Evolutionary conservation across 2,888 invertebrate species (phyloP), one percentile per base, ranked within the genome.

Genomic region (Ormyrus pomaceus): DNA sequence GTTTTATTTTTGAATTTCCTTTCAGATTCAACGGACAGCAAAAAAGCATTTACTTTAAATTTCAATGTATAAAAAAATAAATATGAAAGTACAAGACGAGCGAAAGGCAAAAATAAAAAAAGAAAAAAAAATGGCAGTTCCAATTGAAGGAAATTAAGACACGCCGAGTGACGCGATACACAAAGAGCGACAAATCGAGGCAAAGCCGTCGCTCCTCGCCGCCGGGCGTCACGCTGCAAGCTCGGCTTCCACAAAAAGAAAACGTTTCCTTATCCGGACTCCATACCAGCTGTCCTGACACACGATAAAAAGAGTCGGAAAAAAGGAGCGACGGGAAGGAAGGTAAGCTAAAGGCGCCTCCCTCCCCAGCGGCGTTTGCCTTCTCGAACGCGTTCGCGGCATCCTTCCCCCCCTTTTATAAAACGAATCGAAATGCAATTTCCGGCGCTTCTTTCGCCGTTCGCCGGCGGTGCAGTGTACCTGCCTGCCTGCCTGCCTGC

Each of bases 381-480:
- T 56, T 19, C 58, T 58, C 56, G 51, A 48, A 45, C 46, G 62
- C 45, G 55, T 19, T 19, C 66, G 46, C 50, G 72, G 72, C 73
- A 19, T 19, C 19, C 19, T 19, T 19, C 19, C 19, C 19, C 13
- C 51, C 80, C 62, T 83, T 87, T 85, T 84, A 82, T 83, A 84
- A 86, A 87, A 84, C 83, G 85, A 87, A 87, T 87, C 84, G 86
- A 86, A 88, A 87, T 87, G 86, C 86, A 88, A 88, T 88, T 88
- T 87, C 86, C 87, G 85, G 68, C 61, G 70, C 62, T 13, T 65
- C 65, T 46, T 53, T 70, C 62, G 59, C 19, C 19, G 19, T 19
- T 19, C 19, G 19, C 19, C 19, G 19, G 19, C 1, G 1, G 19
- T 19, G 19, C 19, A 19, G 19, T 19, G 19, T 19, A 2, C 0